Evolutionary conservation across 2,797 vertebrate genomes (phyloP).

Genomic region (Antrozous pallidus): DNA sequence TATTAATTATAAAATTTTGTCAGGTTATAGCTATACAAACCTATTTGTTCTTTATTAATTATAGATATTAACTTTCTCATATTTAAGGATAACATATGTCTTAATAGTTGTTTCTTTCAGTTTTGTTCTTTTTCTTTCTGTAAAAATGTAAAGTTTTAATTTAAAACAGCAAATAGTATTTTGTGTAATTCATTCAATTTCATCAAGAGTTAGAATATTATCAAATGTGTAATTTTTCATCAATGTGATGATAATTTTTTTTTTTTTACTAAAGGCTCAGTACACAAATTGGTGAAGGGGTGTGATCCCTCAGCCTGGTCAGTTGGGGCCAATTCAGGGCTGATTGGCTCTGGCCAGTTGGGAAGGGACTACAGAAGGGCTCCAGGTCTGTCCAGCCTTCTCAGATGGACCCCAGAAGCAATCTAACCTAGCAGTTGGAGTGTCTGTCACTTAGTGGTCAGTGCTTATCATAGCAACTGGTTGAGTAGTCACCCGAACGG

Average conservation of each 20-base stretch:
- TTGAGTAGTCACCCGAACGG: too few relatives aligned
- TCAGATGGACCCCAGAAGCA: too few relatives aligned
- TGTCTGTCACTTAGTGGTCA: too few relatives aligned
- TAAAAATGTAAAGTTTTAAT: background rate
- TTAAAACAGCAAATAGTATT: background rate
- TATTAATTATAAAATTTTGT: background rate
- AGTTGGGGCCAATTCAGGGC: too few relatives aligned
- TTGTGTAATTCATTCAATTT: background rate
- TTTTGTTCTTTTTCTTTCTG: background rate
- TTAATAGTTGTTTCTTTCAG: background rate
- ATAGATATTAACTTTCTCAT: background rate
- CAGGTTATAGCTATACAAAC: background rate
- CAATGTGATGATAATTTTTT: background rate
- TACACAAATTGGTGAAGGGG: too few relatives aligned
- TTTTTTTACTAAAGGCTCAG: background rate
- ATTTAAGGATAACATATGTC: background rate
- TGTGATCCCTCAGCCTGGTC: too few relatives aligned
- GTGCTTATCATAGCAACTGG: too few relatives aligned
- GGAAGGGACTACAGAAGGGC: too few relatives aligned
- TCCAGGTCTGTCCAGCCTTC: too few relatives aligned
- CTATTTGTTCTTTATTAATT: background rate
- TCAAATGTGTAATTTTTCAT: background rate
- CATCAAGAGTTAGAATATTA: background rate
- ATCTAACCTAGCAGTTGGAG: too few relatives aligned
- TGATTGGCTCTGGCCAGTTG: accelerated